Conservation (phyloP, 30 jellyfish, hydroid and myxozoan species). For the Phacellophora camtschatica region DNA sequence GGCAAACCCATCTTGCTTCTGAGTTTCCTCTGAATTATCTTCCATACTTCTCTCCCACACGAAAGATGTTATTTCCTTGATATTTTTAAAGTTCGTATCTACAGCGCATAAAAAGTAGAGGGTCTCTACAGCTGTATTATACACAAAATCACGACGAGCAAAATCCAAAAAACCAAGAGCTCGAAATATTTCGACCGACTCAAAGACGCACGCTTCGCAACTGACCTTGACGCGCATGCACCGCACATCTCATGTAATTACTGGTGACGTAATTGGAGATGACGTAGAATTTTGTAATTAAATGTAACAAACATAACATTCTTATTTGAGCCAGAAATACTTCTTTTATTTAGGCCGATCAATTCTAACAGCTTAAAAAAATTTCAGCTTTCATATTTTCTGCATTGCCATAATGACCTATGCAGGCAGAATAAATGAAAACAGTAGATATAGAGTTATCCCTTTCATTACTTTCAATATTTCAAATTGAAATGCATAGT, state of each 20-base stretch:
- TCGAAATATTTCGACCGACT: background rate
- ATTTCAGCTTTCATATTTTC: too few relatives aligned
- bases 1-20: background rate
- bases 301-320: too few relatives aligned
- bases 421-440: too few relatives aligned
- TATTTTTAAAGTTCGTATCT: background rate
- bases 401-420: too few relatives aligned
- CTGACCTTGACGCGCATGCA: background rate
- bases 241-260: background rate
- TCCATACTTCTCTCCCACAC: background rate
- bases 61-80: background rate
- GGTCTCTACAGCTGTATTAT: background rate
- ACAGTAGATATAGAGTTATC: too few relatives aligned
- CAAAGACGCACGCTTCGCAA: background rate
- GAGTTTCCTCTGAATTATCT: background rate
- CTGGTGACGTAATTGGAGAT: background rate
- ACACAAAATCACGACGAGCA: constrained; percentile 1
- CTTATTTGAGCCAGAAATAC: too few relatives aligned
- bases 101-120: background rate
- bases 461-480: too few relatives aligned
- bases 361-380: too few relatives aligned
- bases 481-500: too few relatives aligned
- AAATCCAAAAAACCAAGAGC: background rate
- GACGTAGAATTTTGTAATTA: background rate
- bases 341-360: too few relatives aligned